Evolutionary conservation across 2,797 vertebrate genomes (phyloP).

Genomic region (Tenualosa thibaudeaui): DNA sequence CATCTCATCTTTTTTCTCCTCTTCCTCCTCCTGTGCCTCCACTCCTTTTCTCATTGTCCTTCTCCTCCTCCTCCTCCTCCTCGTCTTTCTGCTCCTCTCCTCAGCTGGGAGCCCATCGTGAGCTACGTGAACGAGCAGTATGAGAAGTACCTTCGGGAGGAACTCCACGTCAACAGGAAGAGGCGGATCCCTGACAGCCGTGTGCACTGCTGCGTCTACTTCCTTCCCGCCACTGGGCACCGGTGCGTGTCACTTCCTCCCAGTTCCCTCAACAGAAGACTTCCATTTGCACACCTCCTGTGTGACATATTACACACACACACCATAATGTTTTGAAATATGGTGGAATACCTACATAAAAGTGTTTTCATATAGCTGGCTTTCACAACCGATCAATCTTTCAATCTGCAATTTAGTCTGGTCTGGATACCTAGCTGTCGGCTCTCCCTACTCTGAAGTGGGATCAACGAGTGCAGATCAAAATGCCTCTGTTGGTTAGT

Average conservation of each 20-base stretch:
- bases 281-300: not conserved
- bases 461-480: no score
- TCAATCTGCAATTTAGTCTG: no score
- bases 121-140: constrained; percentile 92
- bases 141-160: constrained; percentile 90
- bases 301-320: not conserved
- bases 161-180: constrained; percentile 89
- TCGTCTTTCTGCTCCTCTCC: not conserved
- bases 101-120: constrained; percentile 92
- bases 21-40: not conserved
- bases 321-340: not conserved
- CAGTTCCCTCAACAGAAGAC: not conserved
- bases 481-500: no score
- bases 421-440: no score
- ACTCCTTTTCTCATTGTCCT: not conserved
- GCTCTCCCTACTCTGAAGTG: no score
- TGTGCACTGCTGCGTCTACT: constrained; percentile 92
- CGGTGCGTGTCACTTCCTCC: constrained; percentile 74
- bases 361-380: no score
- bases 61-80: not conserved
- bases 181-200: constrained; percentile 89
- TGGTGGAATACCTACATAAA: no score
- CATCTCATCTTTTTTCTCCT: not conserved
- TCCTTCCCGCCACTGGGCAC: constrained; percentile 90
- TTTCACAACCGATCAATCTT: no score